Evolutionary conservation across 1,140 invertebrate genomes (phyloP).

Genomic region (Lerema accius): DNA sequence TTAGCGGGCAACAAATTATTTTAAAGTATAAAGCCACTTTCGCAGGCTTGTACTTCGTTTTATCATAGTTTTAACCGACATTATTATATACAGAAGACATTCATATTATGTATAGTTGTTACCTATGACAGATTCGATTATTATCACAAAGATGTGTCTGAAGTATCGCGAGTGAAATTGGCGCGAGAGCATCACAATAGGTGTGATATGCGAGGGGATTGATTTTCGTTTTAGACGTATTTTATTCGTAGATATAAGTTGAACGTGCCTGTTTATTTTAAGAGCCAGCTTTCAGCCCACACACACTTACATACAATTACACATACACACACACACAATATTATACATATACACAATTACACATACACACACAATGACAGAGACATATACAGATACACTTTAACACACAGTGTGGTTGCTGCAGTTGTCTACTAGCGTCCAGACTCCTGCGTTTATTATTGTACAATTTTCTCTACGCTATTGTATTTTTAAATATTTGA

Average conservation of each 20-base stretch:
- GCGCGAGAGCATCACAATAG: conserved; percentile 65
- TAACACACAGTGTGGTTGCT: conserved; percentile 32
- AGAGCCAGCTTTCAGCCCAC: conserved; percentile 42
- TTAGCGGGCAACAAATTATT: conserved; percentile 43
- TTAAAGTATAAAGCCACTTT: conserved; percentile 34
- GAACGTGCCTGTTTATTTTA: conserved; percentile 64
- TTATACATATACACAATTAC: neutral
- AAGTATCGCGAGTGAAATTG: conserved; percentile 23
- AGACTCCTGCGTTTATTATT: conserved; percentile 61
- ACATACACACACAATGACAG: neutral
- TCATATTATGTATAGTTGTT: neutral
- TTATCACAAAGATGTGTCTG: neutral
- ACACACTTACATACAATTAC: neutral
- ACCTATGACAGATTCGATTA: neutral
- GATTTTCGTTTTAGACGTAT: conserved; percentile 58
- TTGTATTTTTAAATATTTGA: conserved; percentile 75
- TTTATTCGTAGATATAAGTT: conserved; percentile 71
- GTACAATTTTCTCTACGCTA: conserved; percentile 72
- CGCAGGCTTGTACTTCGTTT: conserved; percentile 14
- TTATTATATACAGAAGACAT: neutral
- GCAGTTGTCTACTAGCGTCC: conserved; percentile 42
- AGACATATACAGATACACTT: conserved; percentile 2
- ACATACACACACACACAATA: conserved; percentile 6
- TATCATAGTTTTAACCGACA: neutral
- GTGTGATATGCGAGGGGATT: conserved; percentile 61